A percentile compares a stretch with the other conserved stretches of the same genome.
Conservation (phyloP, 2,113 vertebrate species). For the Arothron firmamentum region DNA sequence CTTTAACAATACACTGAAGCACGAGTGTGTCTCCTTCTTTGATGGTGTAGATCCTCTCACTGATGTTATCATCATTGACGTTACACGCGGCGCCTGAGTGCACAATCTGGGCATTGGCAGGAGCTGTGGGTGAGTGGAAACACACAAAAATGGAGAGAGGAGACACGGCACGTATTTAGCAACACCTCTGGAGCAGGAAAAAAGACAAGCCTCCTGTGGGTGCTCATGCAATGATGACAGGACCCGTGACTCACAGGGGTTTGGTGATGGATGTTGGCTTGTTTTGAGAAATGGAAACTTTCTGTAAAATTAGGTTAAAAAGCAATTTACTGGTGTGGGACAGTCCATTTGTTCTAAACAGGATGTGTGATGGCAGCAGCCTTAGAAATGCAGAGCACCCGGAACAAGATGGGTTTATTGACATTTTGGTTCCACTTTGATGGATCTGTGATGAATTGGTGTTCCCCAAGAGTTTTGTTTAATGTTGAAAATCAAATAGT, state of each 20-base stretch:
- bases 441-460: background rate
- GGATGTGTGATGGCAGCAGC: background rate
- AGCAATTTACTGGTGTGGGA: too few species aligned
- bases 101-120: conserved; percentile 93
- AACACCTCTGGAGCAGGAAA: conserved; percentile 25
- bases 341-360: too few species aligned
- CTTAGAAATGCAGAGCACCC: background rate
- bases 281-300: too few species aligned
- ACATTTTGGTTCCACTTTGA: background rate
- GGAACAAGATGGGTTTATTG: background rate
- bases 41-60: conserved; percentile 96
- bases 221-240: conserved; percentile 27
- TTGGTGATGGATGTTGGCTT: too few species aligned
- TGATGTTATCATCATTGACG: conserved; percentile 97
- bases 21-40: conserved; percentile 90
- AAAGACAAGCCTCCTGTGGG: conserved; percentile 32
- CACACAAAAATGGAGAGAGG: conserved; percentile 26
- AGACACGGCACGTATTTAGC: conserved; percentile 41
- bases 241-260: conserved; percentile 24
- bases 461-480: background rate
- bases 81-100: conserved; percentile 94
- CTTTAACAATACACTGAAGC: conserved; percentile 92
- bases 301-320: too few species aligned
- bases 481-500: background rate
- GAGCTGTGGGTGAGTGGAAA: conserved; percentile 75